Conservation (phyloP, 2,113 vertebrate genomes). For the Gila orcuttii region DNA sequence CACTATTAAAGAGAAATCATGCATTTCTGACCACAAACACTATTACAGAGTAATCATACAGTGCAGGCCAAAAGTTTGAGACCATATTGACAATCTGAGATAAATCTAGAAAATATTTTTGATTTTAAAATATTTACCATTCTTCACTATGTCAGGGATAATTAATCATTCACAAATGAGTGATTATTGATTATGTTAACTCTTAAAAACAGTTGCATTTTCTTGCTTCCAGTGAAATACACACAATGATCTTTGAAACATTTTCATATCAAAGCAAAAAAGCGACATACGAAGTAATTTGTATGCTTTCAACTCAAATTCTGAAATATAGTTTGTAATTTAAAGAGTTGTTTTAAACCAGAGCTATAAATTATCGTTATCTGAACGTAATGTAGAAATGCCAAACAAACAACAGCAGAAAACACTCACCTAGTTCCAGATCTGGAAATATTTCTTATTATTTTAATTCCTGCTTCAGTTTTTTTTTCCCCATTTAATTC, state of each 20-base stretch:
- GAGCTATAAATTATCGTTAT: not conserved
- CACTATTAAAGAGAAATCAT: not conserved
- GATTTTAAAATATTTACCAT: not conserved
- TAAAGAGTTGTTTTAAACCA: not conserved
- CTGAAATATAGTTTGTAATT: not conserved
- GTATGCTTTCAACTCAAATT: not conserved
- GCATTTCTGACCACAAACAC: not conserved
- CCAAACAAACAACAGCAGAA: not conserved
- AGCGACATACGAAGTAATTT: not conserved
- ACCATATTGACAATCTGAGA: not conserved
- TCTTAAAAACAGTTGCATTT: no score
- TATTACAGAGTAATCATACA: not conserved
- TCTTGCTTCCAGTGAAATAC: not conserved
- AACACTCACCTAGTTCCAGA: constrained; percentile 2
- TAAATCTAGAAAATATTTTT: not conserved
- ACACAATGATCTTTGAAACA: not conserved
- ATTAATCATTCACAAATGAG: not conserved
- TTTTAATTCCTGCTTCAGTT: not conserved
- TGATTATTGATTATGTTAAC: not conserved
- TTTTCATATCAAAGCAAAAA: not conserved
- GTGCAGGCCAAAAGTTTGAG: not conserved
- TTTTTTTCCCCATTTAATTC: not conserved
- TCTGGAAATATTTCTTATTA: not conserved
- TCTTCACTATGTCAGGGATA: not conserved
- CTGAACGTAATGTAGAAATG: not conserved